Base-by-base conservation (phyloP, 2,888 invertebrate species). In the Xanthia togata region DNA sequence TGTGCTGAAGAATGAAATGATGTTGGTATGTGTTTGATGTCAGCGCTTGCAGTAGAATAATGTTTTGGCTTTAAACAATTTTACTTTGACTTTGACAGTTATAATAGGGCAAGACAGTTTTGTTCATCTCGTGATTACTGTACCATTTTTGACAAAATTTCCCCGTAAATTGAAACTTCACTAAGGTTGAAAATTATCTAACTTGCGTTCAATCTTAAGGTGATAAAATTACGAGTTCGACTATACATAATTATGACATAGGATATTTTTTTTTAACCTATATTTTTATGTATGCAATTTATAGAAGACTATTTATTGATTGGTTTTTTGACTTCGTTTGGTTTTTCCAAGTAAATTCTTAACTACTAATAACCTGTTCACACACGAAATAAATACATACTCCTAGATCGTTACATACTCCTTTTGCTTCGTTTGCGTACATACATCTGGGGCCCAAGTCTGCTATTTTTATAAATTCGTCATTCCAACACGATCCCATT, bases 1-100 rank as follows among this genome's bases (percentile, higher is more conserved):
- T 70, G 63, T 67, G 69, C 69, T 65, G 50, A 76, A 64, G 64
- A 38, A 41, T 26, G 38, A 68, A 44, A 44, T 57, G 44, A 47
- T 57, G n/a, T 47, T 12, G 53, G 31, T 64, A 65, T 57, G 44
- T 64, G n/a, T 62, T 41, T 35, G 41, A 74, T 68, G 55, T 41
- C 20, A 62, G 67, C n/a, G 8, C 38, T 67, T 73, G 12, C 4
- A 38, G 4, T 65, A 14, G 31, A 50, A 31, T 6, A 38, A 20
- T 62, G 5, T 38, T 59, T 38, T 50, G 4, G 1, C n/a, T 41
- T 44, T 4, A 67, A 50, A 50, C 23, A 50, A 64, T 6, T 65
- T n/a, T 6, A 26, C 1, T 20, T 69, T 55, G 55, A 20, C 20
- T 55, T n/a, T 67, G 50, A 23, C 8, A n/a, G 11, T 31, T 59